Base-by-base conservation (phyloP, 2,888 invertebrate species). In the Drosophila siamana region DNA sequence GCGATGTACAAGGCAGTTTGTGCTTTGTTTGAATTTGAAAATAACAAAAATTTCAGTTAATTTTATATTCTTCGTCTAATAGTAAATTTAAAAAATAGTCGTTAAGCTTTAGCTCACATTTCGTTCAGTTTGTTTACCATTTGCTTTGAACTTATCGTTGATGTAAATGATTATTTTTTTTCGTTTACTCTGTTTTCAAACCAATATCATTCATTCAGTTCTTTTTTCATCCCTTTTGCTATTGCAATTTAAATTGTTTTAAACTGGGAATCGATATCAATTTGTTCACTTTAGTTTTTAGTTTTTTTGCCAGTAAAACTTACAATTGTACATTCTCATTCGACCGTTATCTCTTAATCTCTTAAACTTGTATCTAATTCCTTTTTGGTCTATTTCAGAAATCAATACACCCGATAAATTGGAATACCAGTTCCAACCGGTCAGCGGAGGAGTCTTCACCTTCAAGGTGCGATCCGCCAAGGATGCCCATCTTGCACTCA, bases 401-500 rank as follows among this genome's bases (percentile, higher is more conserved):
- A 92, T 98, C 68, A 92, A 94, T 88, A 96, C 96, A 71, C 95
- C 95, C 87, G 97, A 97, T 90, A 95, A 95, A 91, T 94, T 97
- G 91, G 95, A 96, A 91, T 97, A 97, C 93, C 94, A 94, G 74
- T 97, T 97, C 93, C 95, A 95, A 88, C 96, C 96, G 24, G 94
- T 94, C 13, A 93, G 94, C 72, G 95, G 95, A 2, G 94, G 95
- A 54, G 92, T 95, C 15, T 93, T 96, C 55, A 95, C 95, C 88
- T 97, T 98, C 92, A 95, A 95, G 86, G 95, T 98, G 4, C 95
- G 95, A 72, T 94, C 97, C 0, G 89, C 95, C 0, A 95, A 97
- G 89, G 97, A 98, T 93, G 98, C 97, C 8, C 98, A 98, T 91
- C 89, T 98, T 80, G 96, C 96, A 0, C 94, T 98, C 9, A 95